These are phyloP conservation scores for Drosophila lacicola DNA, from an alignment of 2,888 invertebrate genomes.

Conservation along the genomic window DNA sequence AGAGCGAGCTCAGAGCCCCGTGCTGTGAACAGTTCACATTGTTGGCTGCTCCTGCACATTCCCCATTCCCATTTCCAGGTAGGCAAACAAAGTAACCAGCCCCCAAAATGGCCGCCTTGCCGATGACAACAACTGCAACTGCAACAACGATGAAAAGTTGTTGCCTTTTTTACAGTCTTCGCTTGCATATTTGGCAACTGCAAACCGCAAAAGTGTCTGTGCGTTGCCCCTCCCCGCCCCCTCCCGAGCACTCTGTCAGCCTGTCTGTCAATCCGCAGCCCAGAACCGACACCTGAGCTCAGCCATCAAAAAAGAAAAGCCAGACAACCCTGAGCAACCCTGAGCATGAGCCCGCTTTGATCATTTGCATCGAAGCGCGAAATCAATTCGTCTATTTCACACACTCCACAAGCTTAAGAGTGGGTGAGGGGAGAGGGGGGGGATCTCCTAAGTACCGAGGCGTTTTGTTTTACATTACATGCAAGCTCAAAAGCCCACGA, in stretches of 20 bases:
- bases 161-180: constrained; percentile 13
- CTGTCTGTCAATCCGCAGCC: constrained; percentile 44
- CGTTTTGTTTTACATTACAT: constrained; percentile 73
- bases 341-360: constrained; percentile 65
- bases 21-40: constrained; percentile 39
- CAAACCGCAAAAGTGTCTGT: constrained; percentile 57
- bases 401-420: constrained; percentile 30
- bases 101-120: constrained; percentile 39
- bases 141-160: constrained; percentile 31
- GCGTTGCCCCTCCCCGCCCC: not conserved
- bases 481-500: constrained; percentile 54
- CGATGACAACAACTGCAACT: constrained; percentile 28
- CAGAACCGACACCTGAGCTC: constrained; percentile 54
- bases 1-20: constrained; percentile 11
- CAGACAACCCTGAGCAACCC: constrained; percentile 20
- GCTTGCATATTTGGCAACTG: constrained; percentile 49
- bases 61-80: constrained; percentile 1
- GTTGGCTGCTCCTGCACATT: constrained; percentile 26
- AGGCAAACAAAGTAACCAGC: constrained; percentile 40
- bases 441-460: constrained; percentile 36
- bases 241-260: constrained; percentile 6
- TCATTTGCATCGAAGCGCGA: constrained; percentile 76
- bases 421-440: not conserved
- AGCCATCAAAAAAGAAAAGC: constrained; percentile 22
- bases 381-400: constrained; percentile 77